phyloP scores from a whole-genome alignment of 1,140 invertebrate genomes.

The Zaprionus tsacasi region DNA sequence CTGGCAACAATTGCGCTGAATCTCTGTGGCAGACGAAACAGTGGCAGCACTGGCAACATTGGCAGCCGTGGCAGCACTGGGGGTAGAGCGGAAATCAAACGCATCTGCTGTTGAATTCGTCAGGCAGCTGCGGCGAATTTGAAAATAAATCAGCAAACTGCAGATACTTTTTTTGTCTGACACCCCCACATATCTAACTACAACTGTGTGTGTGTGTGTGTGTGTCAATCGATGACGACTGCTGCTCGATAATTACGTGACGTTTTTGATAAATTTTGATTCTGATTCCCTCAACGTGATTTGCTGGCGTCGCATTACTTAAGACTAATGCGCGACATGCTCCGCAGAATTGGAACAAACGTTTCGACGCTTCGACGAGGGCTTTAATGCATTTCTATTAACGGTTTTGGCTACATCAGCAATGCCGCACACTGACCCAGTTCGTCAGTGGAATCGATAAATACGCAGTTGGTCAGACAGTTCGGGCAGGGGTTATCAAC shows the following conservation, averaged over 20 bases:
- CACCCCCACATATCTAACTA: neutral
- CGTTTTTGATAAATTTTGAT: conserved; percentile 82
- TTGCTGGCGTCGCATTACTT: conserved; percentile 70
- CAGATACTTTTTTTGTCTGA: conserved; percentile 16
- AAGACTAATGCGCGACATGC: conserved; percentile 74
- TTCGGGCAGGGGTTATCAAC: conserved; percentile 65
- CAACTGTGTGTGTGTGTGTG: conserved; percentile 31
- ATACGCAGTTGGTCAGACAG: conserved; percentile 26
- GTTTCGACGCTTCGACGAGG: conserved; percentile 47
- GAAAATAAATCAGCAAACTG: conserved; percentile 63
- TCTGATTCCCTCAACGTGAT: conserved; percentile 59
- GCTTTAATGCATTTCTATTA: conserved; percentile 80
- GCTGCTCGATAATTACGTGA: conserved; percentile 75
- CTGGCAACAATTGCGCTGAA: conserved; percentile 41
- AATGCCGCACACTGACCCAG: conserved; percentile 70
- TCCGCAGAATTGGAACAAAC: conserved; percentile 79
- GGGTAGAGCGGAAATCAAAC: conserved; percentile 72
- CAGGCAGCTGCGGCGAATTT: conserved; percentile 69
- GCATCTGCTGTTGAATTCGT: conserved; percentile 67
- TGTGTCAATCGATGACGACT: conserved; percentile 41
- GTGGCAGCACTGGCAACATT: conserved; percentile 16
- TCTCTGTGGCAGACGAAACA: conserved; percentile 62
- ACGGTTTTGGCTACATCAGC: conserved; percentile 53
- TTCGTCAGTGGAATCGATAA: conserved; percentile 78
- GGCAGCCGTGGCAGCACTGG: no score